Conservation (phyloP, 2,113 vertebrate species). For the Kryptolebias marmoratus region DNA sequence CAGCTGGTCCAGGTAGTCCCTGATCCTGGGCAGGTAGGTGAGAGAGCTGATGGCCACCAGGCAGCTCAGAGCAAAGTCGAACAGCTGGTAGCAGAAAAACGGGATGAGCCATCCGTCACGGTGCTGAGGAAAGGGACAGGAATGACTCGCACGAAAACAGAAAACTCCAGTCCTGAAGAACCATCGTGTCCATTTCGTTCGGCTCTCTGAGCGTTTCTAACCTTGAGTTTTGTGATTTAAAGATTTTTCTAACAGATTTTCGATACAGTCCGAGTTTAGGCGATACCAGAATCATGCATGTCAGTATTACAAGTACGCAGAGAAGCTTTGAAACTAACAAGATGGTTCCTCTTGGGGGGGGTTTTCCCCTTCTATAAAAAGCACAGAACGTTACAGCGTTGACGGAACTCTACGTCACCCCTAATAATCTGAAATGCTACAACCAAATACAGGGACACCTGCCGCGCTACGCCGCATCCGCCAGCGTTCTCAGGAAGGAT, state of each 20-base stretch:
- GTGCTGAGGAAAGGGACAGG: slow-evolving; percentile 78
- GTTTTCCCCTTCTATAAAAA: slow-evolving; percentile 8
- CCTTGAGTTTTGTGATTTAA: background rate
- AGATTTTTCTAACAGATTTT: background rate
- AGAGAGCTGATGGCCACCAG: slow-evolving; percentile 96
- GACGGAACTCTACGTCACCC: background rate
- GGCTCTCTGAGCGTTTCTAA: background rate
- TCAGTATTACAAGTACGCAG: background rate
- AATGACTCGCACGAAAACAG: too few species aligned
- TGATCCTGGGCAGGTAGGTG: slow-evolving; percentile 96
- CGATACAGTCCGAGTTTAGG: background rate
- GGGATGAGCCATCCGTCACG: slow-evolving; percentile 97
- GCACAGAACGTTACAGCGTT: background rate
- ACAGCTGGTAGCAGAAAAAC: slow-evolving; percentile 98
- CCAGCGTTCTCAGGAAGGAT: slow-evolving; percentile 20
- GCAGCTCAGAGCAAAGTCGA: slow-evolving; percentile 97
- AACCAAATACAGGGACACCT: background rate
- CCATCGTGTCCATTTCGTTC: slow-evolving; percentile 16
- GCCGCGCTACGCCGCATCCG: slow-evolving; percentile 5
- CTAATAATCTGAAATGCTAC: background rate
- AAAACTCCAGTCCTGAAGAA: background rate
- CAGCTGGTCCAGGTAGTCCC: slow-evolving; percentile 96
- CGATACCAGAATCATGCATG: background rate
- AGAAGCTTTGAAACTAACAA: slow-evolving; percentile 37
- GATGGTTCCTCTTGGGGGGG: slow-evolving; percentile 18